Conservation (phyloP, 2,113 vertebrate genomes). For the Tamias sibiricus region DNA sequence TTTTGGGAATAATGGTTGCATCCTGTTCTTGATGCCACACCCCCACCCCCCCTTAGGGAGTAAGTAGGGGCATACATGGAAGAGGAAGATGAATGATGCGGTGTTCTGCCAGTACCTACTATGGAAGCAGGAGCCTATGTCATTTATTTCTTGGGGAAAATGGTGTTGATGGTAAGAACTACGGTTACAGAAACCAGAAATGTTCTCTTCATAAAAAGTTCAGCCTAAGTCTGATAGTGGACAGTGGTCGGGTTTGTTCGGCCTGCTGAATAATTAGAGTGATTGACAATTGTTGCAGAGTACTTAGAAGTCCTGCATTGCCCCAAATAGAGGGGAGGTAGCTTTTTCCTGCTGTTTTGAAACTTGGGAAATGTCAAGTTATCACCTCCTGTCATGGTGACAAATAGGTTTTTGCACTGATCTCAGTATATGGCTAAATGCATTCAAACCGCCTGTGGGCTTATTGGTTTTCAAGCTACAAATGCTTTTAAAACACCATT, state of each 20-base stretch:
- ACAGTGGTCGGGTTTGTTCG: neutral
- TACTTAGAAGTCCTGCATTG: conserved; percentile 46
- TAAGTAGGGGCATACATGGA: neutral
- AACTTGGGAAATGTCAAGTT: conserved; percentile 76
- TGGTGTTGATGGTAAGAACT: neutral
- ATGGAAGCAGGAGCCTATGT: neutral
- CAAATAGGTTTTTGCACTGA: conserved; percentile 69
- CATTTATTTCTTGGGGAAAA: neutral
- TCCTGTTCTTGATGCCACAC: neutral
- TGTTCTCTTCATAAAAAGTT: neutral
- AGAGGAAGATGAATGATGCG: neutral
- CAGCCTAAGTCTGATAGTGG: neutral
- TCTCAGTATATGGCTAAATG: conserved; percentile 63
- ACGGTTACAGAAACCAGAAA: neutral
- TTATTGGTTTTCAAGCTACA: conserved; percentile 37
- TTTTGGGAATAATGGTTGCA: neutral
- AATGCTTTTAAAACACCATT: conserved; percentile 50
- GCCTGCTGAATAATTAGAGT: conserved; percentile 49
- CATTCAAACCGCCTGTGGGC: conserved; percentile 45
- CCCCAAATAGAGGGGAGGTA: conserved; percentile 55
- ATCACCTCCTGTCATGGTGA: conserved; percentile 64
- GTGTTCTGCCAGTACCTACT: neutral
- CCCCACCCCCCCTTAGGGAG: neutral
- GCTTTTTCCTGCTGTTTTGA: conserved; percentile 61
- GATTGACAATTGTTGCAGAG: conserved; percentile 39